Conservation (phyloP, 2,113 vertebrate genomes). For the Gorsachius goisagi region DNA sequence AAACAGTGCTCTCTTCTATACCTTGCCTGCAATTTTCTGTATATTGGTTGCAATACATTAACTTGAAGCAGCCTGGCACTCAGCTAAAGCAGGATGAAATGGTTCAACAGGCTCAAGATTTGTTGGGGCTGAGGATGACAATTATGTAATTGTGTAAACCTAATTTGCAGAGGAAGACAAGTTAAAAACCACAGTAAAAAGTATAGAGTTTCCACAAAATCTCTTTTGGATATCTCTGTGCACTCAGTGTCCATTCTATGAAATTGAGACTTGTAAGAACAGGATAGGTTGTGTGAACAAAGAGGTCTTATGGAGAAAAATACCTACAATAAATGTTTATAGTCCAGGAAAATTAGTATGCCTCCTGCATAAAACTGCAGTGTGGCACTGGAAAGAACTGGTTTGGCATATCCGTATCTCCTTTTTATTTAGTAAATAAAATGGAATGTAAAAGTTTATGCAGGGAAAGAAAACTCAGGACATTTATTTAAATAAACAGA, state of each 20-base stretch:
- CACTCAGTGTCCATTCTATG: neutral
- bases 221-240: neutral
- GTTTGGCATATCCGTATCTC: neutral
- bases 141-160: neutral
- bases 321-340: neutral
- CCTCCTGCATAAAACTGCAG: slow-evolving; percentile 21
- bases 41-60: neutral
- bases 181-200: neutral
- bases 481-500: neutral
- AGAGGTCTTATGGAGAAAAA: neutral
- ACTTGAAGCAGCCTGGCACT: neutral
- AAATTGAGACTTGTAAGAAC: neutral
- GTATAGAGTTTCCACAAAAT: neutral
- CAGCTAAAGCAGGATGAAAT: neutral
- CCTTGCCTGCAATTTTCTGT: slow-evolving; percentile 8
- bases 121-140: neutral
- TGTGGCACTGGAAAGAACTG: slow-evolving; percentile 6
- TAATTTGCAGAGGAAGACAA: neutral
- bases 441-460: neutral
- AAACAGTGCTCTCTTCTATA: neutral
- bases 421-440: slow-evolving; percentile 29
- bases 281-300: neutral
- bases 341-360: slow-evolving; percentile 34
- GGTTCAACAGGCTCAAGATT: neutral
- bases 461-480: neutral